phyloP scores from a whole-genome alignment of 2,797 vertebrate species.

The Sebastes nivosus region DNA sequence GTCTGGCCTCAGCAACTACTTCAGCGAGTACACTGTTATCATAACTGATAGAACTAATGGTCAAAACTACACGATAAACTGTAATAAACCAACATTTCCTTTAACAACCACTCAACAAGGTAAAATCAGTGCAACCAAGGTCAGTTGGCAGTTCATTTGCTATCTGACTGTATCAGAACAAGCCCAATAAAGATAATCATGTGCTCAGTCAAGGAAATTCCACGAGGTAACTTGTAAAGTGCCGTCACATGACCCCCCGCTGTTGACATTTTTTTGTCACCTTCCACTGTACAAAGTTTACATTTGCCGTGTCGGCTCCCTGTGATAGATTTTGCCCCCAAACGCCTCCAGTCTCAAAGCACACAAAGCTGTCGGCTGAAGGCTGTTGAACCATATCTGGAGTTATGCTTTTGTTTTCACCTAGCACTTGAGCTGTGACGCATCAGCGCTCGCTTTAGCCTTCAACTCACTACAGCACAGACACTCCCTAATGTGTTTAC shows the following conservation, averaged over 20 bases:
- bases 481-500: conserved; percentile 32
- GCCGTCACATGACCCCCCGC: not conserved
- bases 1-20: not conserved
- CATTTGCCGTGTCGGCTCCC: not conserved
- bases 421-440: conserved; percentile 33
- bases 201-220: not conserved
- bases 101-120: not conserved
- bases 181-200: conserved; percentile 50
- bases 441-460: conserved; percentile 33
- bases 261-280: not conserved
- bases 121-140: conserved; percentile 29
- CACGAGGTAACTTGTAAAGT: not conserved
- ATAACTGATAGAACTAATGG: not conserved
- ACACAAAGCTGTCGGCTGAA: not conserved
- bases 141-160: conserved; percentile 27
- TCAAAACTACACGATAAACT: not conserved
- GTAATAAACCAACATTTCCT: not conserved
- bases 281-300: conserved; percentile 18
- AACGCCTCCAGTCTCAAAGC: not conserved
- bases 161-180: conserved; percentile 31
- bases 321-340: conserved; percentile 4
- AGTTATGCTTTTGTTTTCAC: conserved; percentile 55
- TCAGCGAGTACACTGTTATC: not conserved
- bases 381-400: conserved; percentile 39
- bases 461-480: conserved; percentile 26